Evolutionary conservation across 2,888 invertebrate species (phyloP), one percentile per base, ranked within the genome.

Genomic region (Cheilosia soror): DNA sequence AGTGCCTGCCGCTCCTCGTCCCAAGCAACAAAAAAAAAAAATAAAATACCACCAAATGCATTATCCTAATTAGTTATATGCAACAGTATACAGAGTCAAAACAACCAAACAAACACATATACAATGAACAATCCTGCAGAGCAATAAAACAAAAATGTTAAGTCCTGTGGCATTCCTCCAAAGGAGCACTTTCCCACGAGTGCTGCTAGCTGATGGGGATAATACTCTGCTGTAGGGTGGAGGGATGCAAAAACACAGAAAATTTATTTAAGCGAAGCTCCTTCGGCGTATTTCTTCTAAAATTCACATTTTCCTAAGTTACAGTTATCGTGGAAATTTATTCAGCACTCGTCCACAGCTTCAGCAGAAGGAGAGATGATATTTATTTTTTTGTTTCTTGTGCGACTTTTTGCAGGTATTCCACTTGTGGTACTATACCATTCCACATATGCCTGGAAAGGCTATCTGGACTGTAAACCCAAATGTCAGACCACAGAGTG

Each of bases 1-100:
- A 57, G n/a, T 9, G 25, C 33, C 37, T 51, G 37, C 55, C 57
- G 15, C 13, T 5, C n/a, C 44, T 15, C 44, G 4, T 11, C 7
- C 15, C 5, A 47, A 20, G 2, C n/a, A 7, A 5, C 2, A 15
- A 47, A 15, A 27, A 2, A 25, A 33, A 33, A 20, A 68, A 15
- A 37, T 60, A 69, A 47, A 51, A 57, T 20, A 20, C 20, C 55
- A 66, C 40, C 65, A 76, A 85, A 80, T 85, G 80, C 84, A 85
- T 85, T 85, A 85, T 85, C 76, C 81, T 85, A 85, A 85, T 85
- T 85, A 85, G 81, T 85, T 81, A 81, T 79, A 15, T 85, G 81
- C 81, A 81, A 76, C 76, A 81, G 72, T 62, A 69, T 40, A 55
- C 3, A 33, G 27, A 6, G 11, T 7, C 7, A 47, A 47, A 44